Evolutionary conservation across 2,113 vertebrate genomes (phyloP).

Genomic region (Paedocypris sp.): DNA sequence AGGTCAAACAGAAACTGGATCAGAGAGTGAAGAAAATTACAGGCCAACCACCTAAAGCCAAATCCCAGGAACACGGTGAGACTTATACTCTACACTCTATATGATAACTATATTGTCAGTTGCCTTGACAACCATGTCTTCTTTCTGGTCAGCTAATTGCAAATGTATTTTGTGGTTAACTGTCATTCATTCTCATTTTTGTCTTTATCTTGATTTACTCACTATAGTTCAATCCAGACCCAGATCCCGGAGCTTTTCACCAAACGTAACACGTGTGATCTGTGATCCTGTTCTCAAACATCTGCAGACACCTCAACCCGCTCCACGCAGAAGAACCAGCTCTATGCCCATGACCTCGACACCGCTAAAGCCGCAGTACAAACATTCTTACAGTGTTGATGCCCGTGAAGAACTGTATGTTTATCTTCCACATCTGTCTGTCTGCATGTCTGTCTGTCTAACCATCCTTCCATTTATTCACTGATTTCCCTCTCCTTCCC

Average conservation of each 20-base stretch:
- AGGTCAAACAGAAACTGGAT: conserved; percentile 33
- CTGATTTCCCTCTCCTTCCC: too few relatives aligned
- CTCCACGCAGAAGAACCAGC: conserved; percentile 45
- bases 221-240: conserved; percentile 50
- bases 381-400: background rate
- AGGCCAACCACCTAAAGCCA: conserved; percentile 29
- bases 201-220: conserved; percentile 1
- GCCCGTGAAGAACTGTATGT: too few relatives aligned
- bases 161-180: background rate
- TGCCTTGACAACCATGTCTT: too few relatives aligned
- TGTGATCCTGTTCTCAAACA: conserved; percentile 39
- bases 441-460: too few relatives aligned
- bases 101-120: too few relatives aligned
- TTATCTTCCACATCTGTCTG: too few relatives aligned
- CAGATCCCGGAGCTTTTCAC: conserved; percentile 51
- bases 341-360: conserved; percentile 43
- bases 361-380: background rate
- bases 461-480: too few relatives aligned
- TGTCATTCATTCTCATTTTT: background rate
- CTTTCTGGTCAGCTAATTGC: too few relatives aligned
- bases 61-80: conserved; percentile 42
- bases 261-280: conserved; percentile 46
- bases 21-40: conserved; percentile 34
- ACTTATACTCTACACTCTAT: background rate
- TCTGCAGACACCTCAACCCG: conserved; percentile 52